Conservation (phyloP, 2,888 invertebrate genomes). For the Mesochorus sp. region DNA sequence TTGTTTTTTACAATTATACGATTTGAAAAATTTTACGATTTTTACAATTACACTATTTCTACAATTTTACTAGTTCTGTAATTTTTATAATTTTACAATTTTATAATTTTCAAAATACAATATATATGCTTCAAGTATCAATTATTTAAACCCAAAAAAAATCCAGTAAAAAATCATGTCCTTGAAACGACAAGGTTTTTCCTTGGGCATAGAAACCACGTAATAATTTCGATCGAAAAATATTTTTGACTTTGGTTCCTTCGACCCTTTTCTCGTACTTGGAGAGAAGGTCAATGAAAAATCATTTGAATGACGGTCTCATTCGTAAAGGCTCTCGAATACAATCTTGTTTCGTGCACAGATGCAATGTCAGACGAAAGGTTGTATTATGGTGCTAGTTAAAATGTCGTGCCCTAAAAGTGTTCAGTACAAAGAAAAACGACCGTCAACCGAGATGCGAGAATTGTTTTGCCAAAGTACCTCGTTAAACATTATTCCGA, state of each 20-base stretch:
- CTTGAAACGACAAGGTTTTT: too few relatives aligned
- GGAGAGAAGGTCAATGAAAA: neutral
- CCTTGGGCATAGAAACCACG: too few relatives aligned
- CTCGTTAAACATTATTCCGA: slow-evolving; percentile 48
- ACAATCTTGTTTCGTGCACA: neutral
- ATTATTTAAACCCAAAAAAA: too few relatives aligned
- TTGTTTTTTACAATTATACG: too few relatives aligned
- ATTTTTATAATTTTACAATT: too few relatives aligned
- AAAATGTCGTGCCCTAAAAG: slow-evolving; percentile 22
- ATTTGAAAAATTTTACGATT: too few relatives aligned
- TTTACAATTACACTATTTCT: too few relatives aligned
- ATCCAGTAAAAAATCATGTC: too few relatives aligned
- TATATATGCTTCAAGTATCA: too few relatives aligned
- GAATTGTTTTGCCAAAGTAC: slow-evolving; percentile 43
- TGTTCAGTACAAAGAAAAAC: slow-evolving; percentile 9
- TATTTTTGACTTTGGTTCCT: neutral
- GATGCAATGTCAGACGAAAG: neutral
- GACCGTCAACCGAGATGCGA: neutral
- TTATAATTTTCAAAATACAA: too few relatives aligned
- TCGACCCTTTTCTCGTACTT: neutral
- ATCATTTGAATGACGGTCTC: neutral
- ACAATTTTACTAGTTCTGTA: too few relatives aligned
- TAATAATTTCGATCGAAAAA: too few relatives aligned
- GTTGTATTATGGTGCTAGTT: neutral
- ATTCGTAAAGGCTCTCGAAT: neutral